Base-by-base conservation (phyloP, 1,140 invertebrate species). In the Agrilus planipennis region DNA sequence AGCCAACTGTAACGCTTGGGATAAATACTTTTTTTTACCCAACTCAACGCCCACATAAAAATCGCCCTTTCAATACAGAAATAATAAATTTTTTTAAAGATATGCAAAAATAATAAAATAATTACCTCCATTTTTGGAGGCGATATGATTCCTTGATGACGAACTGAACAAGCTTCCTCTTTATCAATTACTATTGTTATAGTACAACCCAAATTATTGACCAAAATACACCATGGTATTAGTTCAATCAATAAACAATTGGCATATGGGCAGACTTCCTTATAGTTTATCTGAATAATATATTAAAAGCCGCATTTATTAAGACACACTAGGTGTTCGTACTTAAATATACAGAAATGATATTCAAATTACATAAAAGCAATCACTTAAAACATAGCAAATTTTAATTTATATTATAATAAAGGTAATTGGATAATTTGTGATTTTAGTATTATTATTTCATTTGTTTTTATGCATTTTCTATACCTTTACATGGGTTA, bases 221-320 rank as follows among this genome's bases (percentile, higher is more conserved):
- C 61, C 31, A 89, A 61, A 10, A 88, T 67, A 47, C 74, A 80
- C 76, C 79, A 81, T 1, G 87, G 83, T 19, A 76, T 66, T 3
- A 89, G 57, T 51, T 86, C 76, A 1, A 88, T 53, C 6, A 82
- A 56, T 16, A 87, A 55, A 0, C 82, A 77, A 52, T 77, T 80
- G 1, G 77, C 78, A 48, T 61, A 51, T 48, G 61, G 66, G 60
- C 51, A 64, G 34, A 68, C 68, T 37, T 72, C 70, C 40, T 68
- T 66, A 40, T 81, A 77, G 22, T 68, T 68, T 2, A 83, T 67
- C 69, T 77, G 17, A 19, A 16, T 11, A 43, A 11, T 28, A 39
- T 28, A 23, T 4, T 38, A 38, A 38, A 25, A 34, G 7, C n/a
- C 7, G 14, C 28, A 36, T n/a, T n/a, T n/a, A n/a, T n/a, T n/a